phyloP scores from a whole-genome alignment of 1,140 invertebrate species.

The Nebria ingens region DNA sequence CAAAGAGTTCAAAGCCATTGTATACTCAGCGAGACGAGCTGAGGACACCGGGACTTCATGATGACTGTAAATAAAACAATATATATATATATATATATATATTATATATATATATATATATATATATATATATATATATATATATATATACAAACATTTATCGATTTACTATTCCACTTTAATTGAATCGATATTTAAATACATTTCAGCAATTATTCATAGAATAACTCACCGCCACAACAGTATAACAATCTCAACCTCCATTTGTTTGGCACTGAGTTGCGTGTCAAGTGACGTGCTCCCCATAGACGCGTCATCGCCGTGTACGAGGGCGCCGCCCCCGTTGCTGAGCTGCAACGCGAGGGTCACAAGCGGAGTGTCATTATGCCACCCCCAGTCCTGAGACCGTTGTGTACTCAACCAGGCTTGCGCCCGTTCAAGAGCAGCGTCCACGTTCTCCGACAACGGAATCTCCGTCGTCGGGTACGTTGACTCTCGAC shows the following conservation, averaged over 20 bases:
- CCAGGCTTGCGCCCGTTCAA: constrained; percentile 44
- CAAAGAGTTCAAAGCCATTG: constrained; percentile 60
- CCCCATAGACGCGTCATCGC: constrained; percentile 31
- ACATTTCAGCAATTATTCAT: too few species aligned
- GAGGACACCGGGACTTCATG: constrained; percentile 61
- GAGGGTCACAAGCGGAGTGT: constrained; percentile 60
- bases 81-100: too few species aligned
- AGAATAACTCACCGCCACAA: constrained; percentile 66
- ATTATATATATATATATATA: neutral
- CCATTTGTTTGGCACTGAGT: constrained; percentile 69
- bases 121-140: constrained; percentile 2
- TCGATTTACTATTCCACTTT: neutral
- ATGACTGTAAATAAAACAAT: constrained; percentile 37
- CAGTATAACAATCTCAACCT: constrained; percentile 68
- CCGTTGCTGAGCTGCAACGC: constrained; percentile 37
- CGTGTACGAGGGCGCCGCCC: constrained; percentile 27
- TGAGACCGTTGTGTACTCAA: constrained; percentile 52
- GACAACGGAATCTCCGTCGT: neutral
- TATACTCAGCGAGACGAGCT: constrained; percentile 60
- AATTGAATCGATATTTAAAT: neutral
- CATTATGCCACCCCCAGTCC: constrained; percentile 67
- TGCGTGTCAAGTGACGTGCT: constrained; percentile 51
- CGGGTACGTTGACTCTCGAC: neutral
- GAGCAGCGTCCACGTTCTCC: neutral
- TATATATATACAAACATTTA: neutral